phyloP scores from a whole-genome alignment of 1,140 invertebrate genomes.

The Oreohelix idahoensis region DNA sequence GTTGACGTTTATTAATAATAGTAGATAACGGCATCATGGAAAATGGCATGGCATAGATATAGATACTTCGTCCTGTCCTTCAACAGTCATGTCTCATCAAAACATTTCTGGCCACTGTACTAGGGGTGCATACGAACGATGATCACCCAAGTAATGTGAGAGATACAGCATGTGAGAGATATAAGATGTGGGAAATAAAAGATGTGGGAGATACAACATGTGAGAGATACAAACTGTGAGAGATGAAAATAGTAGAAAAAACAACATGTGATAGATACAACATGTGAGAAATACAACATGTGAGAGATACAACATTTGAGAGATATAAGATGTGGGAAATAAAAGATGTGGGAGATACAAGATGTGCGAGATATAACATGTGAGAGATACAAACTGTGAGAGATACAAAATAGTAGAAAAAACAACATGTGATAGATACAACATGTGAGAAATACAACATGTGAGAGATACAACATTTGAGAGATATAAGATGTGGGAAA shows the following conservation, averaged over 20 bases:
- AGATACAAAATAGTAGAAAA: not conserved
- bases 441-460: not conserved
- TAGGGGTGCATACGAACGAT: too few species aligned
- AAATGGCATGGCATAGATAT: too few species aligned
- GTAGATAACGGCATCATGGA: too few species aligned
- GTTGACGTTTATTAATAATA: too few species aligned
- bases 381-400: not conserved
- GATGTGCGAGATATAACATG: not conserved
- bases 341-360: not conserved
- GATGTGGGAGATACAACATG: too few species aligned
- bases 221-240: too few species aligned
- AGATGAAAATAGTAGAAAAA: not conserved
- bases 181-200: too few species aligned
- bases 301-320: not conserved
- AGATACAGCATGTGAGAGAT: too few species aligned
- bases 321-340: not conserved
- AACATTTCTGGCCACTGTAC: too few species aligned
- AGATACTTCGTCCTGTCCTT: too few species aligned
- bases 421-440: not conserved
- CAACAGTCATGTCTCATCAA: too few species aligned
- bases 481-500: conserved; percentile 5
- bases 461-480: not conserved
- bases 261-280: not conserved
- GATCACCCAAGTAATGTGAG: too few species aligned
- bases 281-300: not conserved